Evolutionary conservation across 2,888 invertebrate genomes (phyloP).

Genomic region (Oxycera nigricornis): DNA sequence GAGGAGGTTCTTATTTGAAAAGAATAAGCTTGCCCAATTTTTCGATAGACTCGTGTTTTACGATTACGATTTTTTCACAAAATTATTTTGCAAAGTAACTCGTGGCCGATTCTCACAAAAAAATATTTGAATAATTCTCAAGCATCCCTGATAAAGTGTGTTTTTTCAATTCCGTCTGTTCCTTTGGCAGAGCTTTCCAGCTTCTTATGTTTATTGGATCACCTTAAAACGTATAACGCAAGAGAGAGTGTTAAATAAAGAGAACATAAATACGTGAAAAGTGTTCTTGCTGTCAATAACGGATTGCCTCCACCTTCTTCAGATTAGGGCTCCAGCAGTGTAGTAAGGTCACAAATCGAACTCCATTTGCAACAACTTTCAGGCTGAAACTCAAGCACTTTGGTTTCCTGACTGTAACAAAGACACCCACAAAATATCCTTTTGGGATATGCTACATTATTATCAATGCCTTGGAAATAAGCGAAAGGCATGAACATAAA

Average conservation of each 20-base stretch:
- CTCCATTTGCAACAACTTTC: conserved; percentile 27
- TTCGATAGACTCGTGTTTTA: too few species aligned
- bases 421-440: not conserved
- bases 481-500: not conserved
- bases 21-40: too few species aligned
- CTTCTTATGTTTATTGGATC: too few species aligned
- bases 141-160: too few species aligned
- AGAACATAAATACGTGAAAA: conserved; percentile 19
- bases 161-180: too few species aligned
- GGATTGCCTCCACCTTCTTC: conserved; percentile 12
- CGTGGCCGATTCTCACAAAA: too few species aligned
- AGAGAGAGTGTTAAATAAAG: not conserved
- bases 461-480: not conserved
- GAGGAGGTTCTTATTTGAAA: too few species aligned
- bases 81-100: too few species aligned
- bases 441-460: not conserved
- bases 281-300: conserved; percentile 33
- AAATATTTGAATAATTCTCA: too few species aligned
- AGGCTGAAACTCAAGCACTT: not conserved
- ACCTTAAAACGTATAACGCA: not conserved
- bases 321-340: not conserved
- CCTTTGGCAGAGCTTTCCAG: too few species aligned
- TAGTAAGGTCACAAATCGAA: conserved; percentile 1
- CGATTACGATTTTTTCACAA: too few species aligned
- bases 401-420: conserved; percentile 1